Evolutionary conservation across 2,113 vertebrate genomes (phyloP), one percentile per base, ranked within the genome.

Genomic region (Sapajus apella): DNA sequence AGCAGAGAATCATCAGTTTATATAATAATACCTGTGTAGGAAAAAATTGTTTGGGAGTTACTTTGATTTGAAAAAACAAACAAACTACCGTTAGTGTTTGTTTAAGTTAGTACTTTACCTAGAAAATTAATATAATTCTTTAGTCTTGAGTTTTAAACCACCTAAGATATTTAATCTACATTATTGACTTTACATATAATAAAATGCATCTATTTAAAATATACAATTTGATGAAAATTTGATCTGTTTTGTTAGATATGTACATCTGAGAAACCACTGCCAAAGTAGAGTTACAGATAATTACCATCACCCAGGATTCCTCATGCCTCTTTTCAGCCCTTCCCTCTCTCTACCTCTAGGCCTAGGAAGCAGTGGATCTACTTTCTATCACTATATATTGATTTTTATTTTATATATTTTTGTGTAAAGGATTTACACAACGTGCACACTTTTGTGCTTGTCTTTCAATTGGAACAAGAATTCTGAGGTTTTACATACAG

Each of bases 191-290:
- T 91, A 79, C 11, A 83, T 72, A n/a, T 79, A 50, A 43, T 90
- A 70, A 52, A 88, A 43, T 55, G 25, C 13, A 70, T 32, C 47
- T 90, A 61, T 52, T 97, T 87, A 87, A 97, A 91, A 91, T 64
- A 50, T 52, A 56, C 3, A 77, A 50, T 66, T 70, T 94, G 9
- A 66, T n/a, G 1, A 30, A 25, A 76, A n/a, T 75, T 64, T 94
- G 10, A 75, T 43, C 0, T 25, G 27, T 84, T 92, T 84, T 73
- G 52, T 80, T 2, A 84, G 45, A 37, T 17, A 7, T 45, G 27
- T 35, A 55, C 7, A 35, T 37, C 6, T 23, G 30, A 50, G 30
- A 94, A 72, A 81, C 14, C 23, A 50, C 25, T 21, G 18, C 25
- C 25, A 32, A 8, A 89, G 55, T 64, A 76, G 43, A 75, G 37